Percentiles rank a stretch among this genome's conserved stretches.
Evolutionary conservation across 2,888 invertebrate genomes (phyloP).

Genomic region (Camponotus fellah): DNA sequence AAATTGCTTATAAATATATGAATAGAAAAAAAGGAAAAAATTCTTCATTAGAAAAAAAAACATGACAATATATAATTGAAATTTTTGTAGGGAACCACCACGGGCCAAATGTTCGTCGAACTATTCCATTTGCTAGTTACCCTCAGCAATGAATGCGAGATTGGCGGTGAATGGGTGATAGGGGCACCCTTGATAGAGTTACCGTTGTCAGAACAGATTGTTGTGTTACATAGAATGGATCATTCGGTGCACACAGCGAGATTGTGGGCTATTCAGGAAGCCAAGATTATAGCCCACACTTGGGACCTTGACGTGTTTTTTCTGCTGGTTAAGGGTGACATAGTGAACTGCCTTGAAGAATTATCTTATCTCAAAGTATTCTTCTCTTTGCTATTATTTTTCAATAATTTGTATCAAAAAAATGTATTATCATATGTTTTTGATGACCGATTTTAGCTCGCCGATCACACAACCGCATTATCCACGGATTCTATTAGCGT

Average conservation of each 20-base stretch:
- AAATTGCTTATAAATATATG: neutral
- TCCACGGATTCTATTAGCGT: constrained; percentile 89
- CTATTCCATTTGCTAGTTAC: constrained; percentile 91
- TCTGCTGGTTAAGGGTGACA: constrained; percentile 84
- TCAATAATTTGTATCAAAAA: neutral
- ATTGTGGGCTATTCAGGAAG: constrained; percentile 92
- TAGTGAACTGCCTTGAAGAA: constrained; percentile 82
- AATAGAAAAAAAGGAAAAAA: neutral
- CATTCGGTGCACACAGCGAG: constrained; percentile 93
- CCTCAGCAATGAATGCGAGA: constrained; percentile 92
- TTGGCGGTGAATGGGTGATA: constrained; percentile 90
- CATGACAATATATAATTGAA: neutral
- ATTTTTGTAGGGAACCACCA: constrained; percentile 87
- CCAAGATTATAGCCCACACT: constrained; percentile 90
- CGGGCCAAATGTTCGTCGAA: constrained; percentile 89
- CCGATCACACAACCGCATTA: constrained; percentile 88
- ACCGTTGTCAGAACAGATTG: constrained; percentile 94
- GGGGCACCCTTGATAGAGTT: constrained; percentile 92
- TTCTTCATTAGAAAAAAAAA: neutral
- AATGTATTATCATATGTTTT: neutral
- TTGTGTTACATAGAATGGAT: constrained; percentile 92
- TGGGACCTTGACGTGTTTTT: constrained; percentile 94
- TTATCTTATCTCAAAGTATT: constrained; percentile 83
- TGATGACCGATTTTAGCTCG: constrained; percentile 86
- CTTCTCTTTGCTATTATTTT: neutral